Evolutionary conservation across 2,797 vertebrate species (phyloP), one percentile per base, ranked within the genome.

Genomic region (Notoglanidium macrostoma): DNA sequence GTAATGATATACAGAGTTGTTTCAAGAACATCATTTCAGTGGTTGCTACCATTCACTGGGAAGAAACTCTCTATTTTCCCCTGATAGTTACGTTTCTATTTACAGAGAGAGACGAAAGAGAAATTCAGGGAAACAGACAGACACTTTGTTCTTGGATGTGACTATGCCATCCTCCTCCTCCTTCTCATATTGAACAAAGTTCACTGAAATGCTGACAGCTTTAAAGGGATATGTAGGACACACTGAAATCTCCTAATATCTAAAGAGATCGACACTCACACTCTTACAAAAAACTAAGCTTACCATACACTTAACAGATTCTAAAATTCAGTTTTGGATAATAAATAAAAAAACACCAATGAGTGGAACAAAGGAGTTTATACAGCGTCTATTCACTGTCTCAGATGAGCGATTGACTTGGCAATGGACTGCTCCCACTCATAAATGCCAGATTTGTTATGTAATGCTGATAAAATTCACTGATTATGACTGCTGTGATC

Each of bases 391-490:
- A 32, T 77, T 49, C 49, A 77, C 46, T 54, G n/a, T 9, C 21
- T 51, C 70, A 46, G 70, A 12, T 54, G 14, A 35, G 15, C 32
- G n/a, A 55, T 1, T 32, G 49, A 55, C 32, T 21, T 77, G 44
- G 26, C 14, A 26, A 26, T 2, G 1, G 46, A n/a, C 5, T 15
- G 74, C 17, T 77, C n/a, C 2, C 2, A 78, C 76, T 77, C 54
- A 55, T 54, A 79, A 61, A 40, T 17, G 11, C 11, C 49, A 85
- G 82, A 44, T 81, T 40, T 85, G 54, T 78, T 83, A 77, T 59
- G 67, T 86, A 79, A 85, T 1, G 5, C 79, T 68, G 35, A n/a
- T 26, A 63, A 65, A 65, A 26, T 12, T 70, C 14, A 79, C 67
- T 51, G 67, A 51, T 82, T 54, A 40, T 1, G 17, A 59, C 65